These are phyloP conservation scores for Pomatorhinus ruficollis DNA, from an alignment of 2,113 vertebrate species.

Conservation along the genomic window DNA sequence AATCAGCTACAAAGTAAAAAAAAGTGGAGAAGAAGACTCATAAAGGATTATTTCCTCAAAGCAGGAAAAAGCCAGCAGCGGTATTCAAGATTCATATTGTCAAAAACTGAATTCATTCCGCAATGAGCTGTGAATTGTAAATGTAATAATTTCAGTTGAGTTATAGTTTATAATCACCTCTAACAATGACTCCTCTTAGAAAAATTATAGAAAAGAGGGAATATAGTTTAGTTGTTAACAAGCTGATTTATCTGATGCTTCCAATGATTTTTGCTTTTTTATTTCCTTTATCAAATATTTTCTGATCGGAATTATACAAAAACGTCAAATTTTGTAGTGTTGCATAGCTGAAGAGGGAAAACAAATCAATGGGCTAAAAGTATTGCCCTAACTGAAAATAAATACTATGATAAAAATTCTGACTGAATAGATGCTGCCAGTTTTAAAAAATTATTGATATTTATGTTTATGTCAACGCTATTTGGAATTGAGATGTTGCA, in stretches of 20 bases:
- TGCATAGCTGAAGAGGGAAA: not conserved
- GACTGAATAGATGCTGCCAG: not conserved
- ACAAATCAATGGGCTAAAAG: not conserved
- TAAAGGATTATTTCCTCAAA: not conserved
- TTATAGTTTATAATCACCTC: not conserved
- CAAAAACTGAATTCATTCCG: not conserved
- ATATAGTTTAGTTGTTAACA: not conserved
- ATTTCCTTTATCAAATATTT: not conserved
- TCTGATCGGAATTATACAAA: not conserved
- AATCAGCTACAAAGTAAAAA: not conserved
- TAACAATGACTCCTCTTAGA: not conserved
- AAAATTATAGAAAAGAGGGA: not conserved
- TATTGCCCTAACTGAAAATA: not conserved
- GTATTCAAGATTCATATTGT: not conserved
- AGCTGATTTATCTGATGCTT: not conserved
- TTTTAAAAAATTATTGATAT: not conserved
- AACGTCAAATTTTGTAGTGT: not conserved
- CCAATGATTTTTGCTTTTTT: not conserved
- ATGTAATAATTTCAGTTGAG: not conserved
- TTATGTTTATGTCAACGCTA: not conserved
- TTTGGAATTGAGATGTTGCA: not conserved
- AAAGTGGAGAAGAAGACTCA: not conserved
- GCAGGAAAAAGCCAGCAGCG: not conserved
- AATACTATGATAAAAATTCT: not conserved
- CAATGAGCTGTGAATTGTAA: not conserved